Evolutionary conservation across 2,113 vertebrate species (phyloP).

Genomic region (Hemicordylus capensis): DNA sequence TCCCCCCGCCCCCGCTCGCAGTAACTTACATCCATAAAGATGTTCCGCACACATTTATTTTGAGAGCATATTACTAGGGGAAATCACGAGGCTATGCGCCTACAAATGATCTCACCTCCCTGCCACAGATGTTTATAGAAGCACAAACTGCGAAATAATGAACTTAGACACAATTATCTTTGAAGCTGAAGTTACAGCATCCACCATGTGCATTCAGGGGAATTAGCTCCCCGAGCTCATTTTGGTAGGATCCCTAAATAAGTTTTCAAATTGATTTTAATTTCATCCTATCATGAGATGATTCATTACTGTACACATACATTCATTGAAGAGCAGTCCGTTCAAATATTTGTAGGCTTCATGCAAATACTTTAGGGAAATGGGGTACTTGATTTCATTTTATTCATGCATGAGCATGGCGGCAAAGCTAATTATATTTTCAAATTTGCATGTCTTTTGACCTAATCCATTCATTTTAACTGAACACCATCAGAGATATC

Average conservation of each 20-base stretch:
- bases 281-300: conserved; percentile 45
- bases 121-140: background rate
- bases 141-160: background rate
- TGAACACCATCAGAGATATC: background rate
- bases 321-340: conserved; percentile 32
- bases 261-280: conserved; percentile 60
- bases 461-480: background rate
- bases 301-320: conserved; percentile 46
- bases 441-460: conserved; percentile 3
- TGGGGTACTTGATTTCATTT: background rate
- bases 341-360: conserved; percentile 64
- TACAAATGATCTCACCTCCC: background rate
- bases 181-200: background rate
- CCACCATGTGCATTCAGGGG: background rate
- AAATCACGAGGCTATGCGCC: conserved; percentile 24
- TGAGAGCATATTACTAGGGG: background rate
- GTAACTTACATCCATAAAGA: background rate
- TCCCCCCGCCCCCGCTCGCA: background rate
- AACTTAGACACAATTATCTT: conserved; percentile 3
- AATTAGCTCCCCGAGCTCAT: conserved; percentile 17
- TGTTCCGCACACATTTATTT: background rate
- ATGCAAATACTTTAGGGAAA: conserved; percentile 50
- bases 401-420: conserved; percentile 4
- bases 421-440: conserved; percentile 8
- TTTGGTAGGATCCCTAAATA: conserved; percentile 40